Evolutionary conservation across 2,888 invertebrate species (phyloP), one percentile per base, ranked within the genome.

Genomic region (Coremacera marginata): DNA sequence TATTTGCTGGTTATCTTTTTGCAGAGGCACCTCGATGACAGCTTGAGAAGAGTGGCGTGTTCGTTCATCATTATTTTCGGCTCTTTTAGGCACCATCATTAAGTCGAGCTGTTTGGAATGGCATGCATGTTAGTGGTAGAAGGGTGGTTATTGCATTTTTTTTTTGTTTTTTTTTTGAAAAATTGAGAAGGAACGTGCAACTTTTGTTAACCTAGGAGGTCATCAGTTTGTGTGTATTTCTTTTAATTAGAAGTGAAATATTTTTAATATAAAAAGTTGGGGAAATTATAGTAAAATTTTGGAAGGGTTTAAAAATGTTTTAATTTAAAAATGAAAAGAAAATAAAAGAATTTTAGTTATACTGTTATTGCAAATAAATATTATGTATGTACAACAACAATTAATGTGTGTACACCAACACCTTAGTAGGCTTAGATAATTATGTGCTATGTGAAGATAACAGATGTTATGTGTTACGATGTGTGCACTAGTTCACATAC

Each of bases 51-150:
- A 22, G 2, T 55, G 55, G n/a, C 5, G 55, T 22, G 55, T 8
- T 9, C 19, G 55, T 55, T 55, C 55, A 55, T 55, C 19, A 22
- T 19, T 5, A 22, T 55, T 9, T 9, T 9, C 37, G 37, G 65
- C 55, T 9, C 9, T 70, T 11, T 16, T 25, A 22, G 49, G 19
- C 3, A 16, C 3, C 68, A 52, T 71, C 72, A 49, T 27, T 27
- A 19, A 55, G 25, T 57, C 31, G 74, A 52, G 75, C 75, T 70
- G 68, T 62, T 60, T 75, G 70, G 75, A 44, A 70, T 27, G 34
- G 57, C 75, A 68, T 68, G 75, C 78, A 79, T 78, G 80, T 82
- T 81, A 81, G 79, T 75, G 80, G 77, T 82, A 81, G 80, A 80
- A 80, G 78, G 77, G 78, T 79, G 79, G 78, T 76, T 77, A 72